phyloP scores from a whole-genome alignment of 1,140 invertebrate species.

The Penaeus japonicus region DNA sequence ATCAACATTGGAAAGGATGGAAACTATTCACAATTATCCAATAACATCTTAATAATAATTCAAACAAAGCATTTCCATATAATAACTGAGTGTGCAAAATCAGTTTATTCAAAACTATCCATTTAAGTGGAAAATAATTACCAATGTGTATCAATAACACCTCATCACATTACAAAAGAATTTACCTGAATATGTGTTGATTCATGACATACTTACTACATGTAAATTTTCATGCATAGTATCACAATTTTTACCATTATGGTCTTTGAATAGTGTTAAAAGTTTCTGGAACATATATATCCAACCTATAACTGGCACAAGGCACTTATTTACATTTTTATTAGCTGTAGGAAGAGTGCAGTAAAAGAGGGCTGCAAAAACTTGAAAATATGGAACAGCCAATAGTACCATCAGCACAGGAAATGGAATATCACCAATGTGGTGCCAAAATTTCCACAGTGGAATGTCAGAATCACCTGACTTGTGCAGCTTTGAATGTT shows the following conservation, averaged over 20 bases:
- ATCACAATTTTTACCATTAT: neutral
- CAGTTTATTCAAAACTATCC: no score
- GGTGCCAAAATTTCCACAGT: constrained; percentile 36
- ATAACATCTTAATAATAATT: no score
- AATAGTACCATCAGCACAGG: constrained; percentile 21
- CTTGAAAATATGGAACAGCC: constrained; percentile 44
- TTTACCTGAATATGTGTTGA: neutral
- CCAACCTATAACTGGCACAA: constrained; percentile 48
- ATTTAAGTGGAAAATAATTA: neutral
- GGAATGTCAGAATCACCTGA: constrained; percentile 2
- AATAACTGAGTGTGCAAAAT: no score
- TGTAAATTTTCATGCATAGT: neutral
- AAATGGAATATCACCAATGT: constrained; percentile 48
- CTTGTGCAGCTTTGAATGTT: constrained; percentile 44
- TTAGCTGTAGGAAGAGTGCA: constrained; percentile 38
- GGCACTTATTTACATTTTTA: constrained; percentile 52
- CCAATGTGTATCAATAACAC: neutral
- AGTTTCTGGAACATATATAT: constrained; percentile 47
- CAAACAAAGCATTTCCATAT: no score
- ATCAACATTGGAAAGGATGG: no score
- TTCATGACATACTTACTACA: constrained; percentile 36
- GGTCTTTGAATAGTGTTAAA: constrained; percentile 22
- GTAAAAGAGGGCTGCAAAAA: constrained; percentile 49
- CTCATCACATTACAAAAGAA: neutral
- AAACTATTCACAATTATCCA: no score